Conservation (phyloP, 2,888 invertebrate genomes). For the Cynaeus angustus region DNA sequence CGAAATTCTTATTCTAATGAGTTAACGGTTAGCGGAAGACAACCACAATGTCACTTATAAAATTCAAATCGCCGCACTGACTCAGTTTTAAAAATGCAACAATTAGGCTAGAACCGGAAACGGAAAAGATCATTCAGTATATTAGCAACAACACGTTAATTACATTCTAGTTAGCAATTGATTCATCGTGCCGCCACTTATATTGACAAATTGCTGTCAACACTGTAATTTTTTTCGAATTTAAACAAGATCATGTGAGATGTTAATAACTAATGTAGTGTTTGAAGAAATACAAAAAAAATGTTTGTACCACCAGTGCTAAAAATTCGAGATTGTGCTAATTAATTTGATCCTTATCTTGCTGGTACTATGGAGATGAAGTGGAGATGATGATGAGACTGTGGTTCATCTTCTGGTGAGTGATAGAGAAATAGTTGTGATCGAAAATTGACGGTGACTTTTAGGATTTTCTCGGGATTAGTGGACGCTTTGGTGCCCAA, state of each 20-base stretch:
- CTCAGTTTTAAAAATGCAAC: background rate
- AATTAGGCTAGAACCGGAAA: conserved; percentile 32
- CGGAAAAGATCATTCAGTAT: conserved; percentile 47
- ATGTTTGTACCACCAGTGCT: background rate
- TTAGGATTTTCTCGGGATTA: background rate
- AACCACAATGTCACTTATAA: no score
- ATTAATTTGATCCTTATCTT: background rate
- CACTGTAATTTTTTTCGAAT: conserved; percentile 42
- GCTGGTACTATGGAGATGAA: background rate
- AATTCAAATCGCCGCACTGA: background rate
- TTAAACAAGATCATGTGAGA: conserved; percentile 28
- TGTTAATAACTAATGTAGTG: background rate
- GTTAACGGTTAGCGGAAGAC: background rate
- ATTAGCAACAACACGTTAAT: conserved; percentile 44
- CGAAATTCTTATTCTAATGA: conserved; percentile 4
- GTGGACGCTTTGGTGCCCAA: conserved; percentile 56
- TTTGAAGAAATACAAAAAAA: background rate
- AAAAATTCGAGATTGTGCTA: conserved; percentile 15
- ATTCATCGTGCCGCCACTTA: conserved; percentile 31
- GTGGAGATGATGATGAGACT: background rate
- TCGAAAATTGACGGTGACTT: background rate
- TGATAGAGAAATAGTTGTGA: background rate
- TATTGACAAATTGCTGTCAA: conserved; percentile 44
- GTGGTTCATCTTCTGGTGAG: conserved; percentile 7
- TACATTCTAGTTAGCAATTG: conserved; percentile 31